A percentile compares a stretch with the other conserved stretches of the same genome.
These are phyloP conservation scores for Helicolenus hilgendorfi DNA, from an alignment of 2,797 vertebrate species.

Conservation along the genomic window DNA sequence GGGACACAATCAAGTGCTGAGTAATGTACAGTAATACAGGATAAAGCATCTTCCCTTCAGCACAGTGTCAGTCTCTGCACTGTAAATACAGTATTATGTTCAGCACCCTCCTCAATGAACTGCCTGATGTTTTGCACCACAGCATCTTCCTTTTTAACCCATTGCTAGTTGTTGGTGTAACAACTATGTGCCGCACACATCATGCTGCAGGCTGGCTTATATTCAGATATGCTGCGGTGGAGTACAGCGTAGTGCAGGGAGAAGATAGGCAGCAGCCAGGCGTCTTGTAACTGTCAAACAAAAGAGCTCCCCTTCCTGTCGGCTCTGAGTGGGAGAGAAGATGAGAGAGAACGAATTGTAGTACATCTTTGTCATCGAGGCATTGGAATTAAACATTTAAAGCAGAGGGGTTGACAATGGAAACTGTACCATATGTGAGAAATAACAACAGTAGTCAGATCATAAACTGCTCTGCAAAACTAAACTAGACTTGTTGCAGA, in stretches of 20 bases:
- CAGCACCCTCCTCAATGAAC: slow-evolving; percentile 3
- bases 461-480: not conserved
- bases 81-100: slow-evolving; percentile 5
- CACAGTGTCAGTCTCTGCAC: slow-evolving; percentile 50
- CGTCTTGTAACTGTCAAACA: slow-evolving; percentile 53
- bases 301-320: slow-evolving; percentile 67
- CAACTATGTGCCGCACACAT: slow-evolving; percentile 20
- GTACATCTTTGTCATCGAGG: not conserved
- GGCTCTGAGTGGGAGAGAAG: slow-evolving; percentile 48
- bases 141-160: slow-evolving; percentile 20
- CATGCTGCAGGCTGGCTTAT: slow-evolving; percentile 51
- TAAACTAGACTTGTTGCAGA: not conserved
- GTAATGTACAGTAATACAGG: slow-evolving; percentile 23
- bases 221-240: slow-evolving; percentile 35
- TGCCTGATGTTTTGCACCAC: slow-evolving; percentile 15
- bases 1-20: slow-evolving; percentile 17
- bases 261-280: slow-evolving; percentile 18
- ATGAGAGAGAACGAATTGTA: not conserved
- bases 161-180: slow-evolving; percentile 18
- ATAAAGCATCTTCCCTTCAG: slow-evolving; percentile 30
- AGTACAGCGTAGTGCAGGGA: slow-evolving; percentile 34
- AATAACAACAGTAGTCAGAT: not conserved
- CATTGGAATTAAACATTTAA: not conserved
- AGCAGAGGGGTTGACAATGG: not conserved
- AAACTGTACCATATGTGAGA: not conserved